Evolutionary conservation across 2,888 invertebrate genomes (phyloP).

Genomic region (Lysandra bellargus): DNA sequence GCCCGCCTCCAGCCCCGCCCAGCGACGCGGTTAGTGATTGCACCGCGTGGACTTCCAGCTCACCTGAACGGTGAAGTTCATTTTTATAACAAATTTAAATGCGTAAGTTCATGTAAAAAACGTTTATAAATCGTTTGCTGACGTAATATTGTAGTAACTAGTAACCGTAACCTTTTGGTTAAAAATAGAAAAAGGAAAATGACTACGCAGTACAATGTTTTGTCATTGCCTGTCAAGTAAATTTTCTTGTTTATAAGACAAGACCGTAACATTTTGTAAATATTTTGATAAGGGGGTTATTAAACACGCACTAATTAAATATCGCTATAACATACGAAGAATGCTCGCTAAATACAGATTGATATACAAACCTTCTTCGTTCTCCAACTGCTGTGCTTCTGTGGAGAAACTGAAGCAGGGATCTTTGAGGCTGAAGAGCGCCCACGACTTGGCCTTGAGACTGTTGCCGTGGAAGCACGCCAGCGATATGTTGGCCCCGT

Average conservation of each 20-base stretch:
- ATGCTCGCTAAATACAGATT: background rate
- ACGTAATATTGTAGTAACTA: no score
- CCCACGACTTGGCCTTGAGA: constrained; percentile 98
- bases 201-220: no score
- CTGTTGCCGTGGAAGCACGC: constrained; percentile 99
- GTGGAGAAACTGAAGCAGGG: constrained; percentile 96
- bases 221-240: no score
- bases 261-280: no score
- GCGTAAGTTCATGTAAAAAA: no score
- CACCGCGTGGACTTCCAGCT: constrained; percentile 88
- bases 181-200: no score
- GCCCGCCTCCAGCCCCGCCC: constrained; percentile 77
- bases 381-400: constrained; percentile 92
- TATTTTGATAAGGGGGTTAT: no score
- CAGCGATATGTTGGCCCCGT: constrained; percentile 94
- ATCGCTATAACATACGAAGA: background rate
- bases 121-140: no score
- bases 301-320: background rate
- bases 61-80: background rate
- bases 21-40: constrained; percentile 95
- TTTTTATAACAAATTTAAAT: no score
- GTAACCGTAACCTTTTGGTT: no score
- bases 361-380: constrained; percentile 76
- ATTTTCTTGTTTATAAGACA: no score
- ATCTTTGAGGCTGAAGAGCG: constrained; percentile 94